A percentile compares a stretch with the other conserved stretches of the same genome.
Conservation (phyloP, 2,888 invertebrate species). For the Watsonalla binaria region DNA sequence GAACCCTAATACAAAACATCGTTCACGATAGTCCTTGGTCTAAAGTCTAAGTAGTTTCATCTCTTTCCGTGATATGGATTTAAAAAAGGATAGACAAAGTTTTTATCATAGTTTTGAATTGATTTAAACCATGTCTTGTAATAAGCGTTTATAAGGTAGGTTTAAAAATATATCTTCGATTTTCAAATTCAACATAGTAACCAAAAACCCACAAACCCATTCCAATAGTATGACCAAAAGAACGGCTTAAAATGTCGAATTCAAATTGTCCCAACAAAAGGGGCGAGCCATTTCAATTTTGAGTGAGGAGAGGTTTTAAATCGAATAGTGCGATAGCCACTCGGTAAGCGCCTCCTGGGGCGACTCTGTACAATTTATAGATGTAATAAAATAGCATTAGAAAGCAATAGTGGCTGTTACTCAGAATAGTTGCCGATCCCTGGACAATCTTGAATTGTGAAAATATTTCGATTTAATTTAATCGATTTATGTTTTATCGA, state of each 20-base stretch:
- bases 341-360: conserved; percentile 66
- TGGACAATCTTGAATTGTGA: conserved; percentile 13
- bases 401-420: conserved; percentile 39
- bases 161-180: neutral
- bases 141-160: neutral
- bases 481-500: too few relatives aligned
- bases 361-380: conserved; percentile 69
- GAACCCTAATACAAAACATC: too few relatives aligned
- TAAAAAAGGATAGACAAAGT: too few relatives aligned
- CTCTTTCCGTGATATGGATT: too few relatives aligned
- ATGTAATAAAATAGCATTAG: conserved; percentile 66
- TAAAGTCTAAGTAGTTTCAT: too few relatives aligned
- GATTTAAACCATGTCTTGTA: neutral
- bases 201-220: conserved; percentile 18
- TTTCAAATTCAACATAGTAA: conserved; percentile 6
- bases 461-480: too few relatives aligned
- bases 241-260: conserved; percentile 62
- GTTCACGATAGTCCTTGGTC: too few relatives aligned
- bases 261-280: conserved; percentile 63
- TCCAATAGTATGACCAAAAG: conserved; percentile 30
- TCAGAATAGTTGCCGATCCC: conserved; percentile 20
- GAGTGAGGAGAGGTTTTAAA: conserved; percentile 61
- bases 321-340: conserved; percentile 67
- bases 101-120: too few relatives aligned
- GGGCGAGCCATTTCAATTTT: conserved; percentile 69